Evolutionary conservation across 2,888 invertebrate genomes (phyloP).

Genomic region (Polia nebulosa): DNA sequence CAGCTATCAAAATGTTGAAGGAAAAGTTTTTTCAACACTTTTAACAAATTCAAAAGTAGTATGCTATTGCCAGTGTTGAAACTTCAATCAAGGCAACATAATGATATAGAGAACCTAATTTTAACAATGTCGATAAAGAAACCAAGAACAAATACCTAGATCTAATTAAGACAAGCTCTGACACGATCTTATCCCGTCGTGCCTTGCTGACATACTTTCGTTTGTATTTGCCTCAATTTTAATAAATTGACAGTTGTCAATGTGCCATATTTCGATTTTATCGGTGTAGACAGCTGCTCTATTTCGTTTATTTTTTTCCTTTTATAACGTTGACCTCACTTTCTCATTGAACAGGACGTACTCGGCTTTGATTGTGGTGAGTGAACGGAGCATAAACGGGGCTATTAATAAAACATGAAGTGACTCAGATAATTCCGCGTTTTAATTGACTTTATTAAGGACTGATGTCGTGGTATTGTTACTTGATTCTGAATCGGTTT

Average conservation of each 20-base stretch:
- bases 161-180: conserved; percentile 29
- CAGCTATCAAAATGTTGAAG: neutral
- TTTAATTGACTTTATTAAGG: conserved; percentile 13
- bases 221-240: conserved; percentile 31
- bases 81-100: neutral
- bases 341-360: conserved; percentile 61
- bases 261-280: conserved; percentile 22
- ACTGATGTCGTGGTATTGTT: conserved; percentile 22
- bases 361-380: conserved; percentile 36
- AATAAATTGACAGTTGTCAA: conserved; percentile 58
- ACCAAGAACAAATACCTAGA: conserved; percentile 28
- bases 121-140: neutral
- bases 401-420: conserved; percentile 51
- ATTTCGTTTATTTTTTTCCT: conserved; percentile 22
- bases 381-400: conserved; percentile 49
- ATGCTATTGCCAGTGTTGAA: neutral
- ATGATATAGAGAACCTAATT: conserved; percentile 3
- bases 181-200: neutral
- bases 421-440: conserved; percentile 46
- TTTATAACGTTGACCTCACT: conserved; percentile 55
- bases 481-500: conserved; percentile 7
- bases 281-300: conserved; percentile 26
- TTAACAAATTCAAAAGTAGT: neutral
- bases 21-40: neutral
- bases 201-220: conserved; percentile 35